A percentile compares a stretch with the other conserved stretches of the same genome.
Conservation (phyloP, 2,797 vertebrate species). For the Melanotaenia pygmaea region DNA sequence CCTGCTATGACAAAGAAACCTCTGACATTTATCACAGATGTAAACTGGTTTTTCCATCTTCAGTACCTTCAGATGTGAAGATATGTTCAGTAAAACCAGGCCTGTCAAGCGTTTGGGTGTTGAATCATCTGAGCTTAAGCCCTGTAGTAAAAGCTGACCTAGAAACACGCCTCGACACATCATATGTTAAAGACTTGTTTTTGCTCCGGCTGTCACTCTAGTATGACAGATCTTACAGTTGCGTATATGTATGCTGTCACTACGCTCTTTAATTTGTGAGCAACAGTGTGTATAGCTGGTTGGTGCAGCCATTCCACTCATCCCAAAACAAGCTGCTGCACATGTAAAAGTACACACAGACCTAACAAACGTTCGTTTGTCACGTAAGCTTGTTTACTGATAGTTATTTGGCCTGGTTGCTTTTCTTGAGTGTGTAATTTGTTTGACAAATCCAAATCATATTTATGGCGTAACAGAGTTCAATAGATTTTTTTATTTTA, state of each 20-base stretch:
- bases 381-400: slow-evolving; percentile 7
- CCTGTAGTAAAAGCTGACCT: slow-evolving; percentile 22
- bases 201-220: slow-evolving; percentile 14
- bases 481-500: background rate
- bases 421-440: slow-evolving; percentile 2
- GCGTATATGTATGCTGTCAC: background rate
- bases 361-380: background rate
- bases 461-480: slow-evolving; percentile 1
- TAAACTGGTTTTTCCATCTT: background rate
- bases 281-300: background rate
- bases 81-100: background rate
- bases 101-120: slow-evolving; percentile 2
- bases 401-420: background rate
- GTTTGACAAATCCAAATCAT: slow-evolving; percentile 1
- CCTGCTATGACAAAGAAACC: background rate
- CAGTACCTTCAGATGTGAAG: background rate
- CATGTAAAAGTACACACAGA: background rate
- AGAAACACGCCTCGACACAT: slow-evolving; percentile 36
- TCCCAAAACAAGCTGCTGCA: background rate
- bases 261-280: background rate
- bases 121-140: slow-evolving; percentile 12
- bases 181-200: slow-evolving; percentile 20
- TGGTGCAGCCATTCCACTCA: background rate
- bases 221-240: background rate
- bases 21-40: slow-evolving; percentile 7